phyloP scores from a whole-genome alignment of 2,113 vertebrate species.

The Apteryx owenii region DNA sequence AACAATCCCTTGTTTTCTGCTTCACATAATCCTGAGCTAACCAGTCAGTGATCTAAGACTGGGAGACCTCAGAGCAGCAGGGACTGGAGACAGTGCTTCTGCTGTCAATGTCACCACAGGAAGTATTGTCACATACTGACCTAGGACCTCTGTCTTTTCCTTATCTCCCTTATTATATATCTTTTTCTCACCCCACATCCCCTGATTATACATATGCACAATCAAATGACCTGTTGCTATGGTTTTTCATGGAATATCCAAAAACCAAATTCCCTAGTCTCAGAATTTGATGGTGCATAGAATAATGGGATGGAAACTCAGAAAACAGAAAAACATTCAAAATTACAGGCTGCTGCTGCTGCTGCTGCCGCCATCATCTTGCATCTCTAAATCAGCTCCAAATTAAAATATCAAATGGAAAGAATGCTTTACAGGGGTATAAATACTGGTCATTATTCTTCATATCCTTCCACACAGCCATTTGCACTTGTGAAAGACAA shows the following conservation, averaged over 20 bases:
- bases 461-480: not conserved
- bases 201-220: not conserved
- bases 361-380: not conserved
- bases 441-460: not conserved
- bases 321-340: not conserved
- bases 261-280: not conserved
- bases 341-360: not conserved
- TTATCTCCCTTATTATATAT: not conserved
- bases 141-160: not conserved
- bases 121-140: not conserved
- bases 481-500: slow-evolving; percentile 24
- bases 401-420: slow-evolving; percentile 21
- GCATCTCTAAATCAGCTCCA: not conserved
- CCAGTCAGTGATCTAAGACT: not conserved
- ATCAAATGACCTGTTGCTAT: not conserved
- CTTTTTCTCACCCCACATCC: not conserved
- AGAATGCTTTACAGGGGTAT: not conserved
- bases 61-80: not conserved
- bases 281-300: not conserved
- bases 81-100: not conserved
- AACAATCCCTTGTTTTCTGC: not conserved
- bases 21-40: not conserved
- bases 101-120: not conserved
- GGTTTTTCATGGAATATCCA: not conserved
- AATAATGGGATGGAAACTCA: fast-evolving